A percentile compares a stretch with the other conserved stretches of the same genome.
These are phyloP conservation scores for Lophura nycthemera DNA, from an alignment of 2,113 vertebrate genomes.

Conservation along the genomic window DNA sequence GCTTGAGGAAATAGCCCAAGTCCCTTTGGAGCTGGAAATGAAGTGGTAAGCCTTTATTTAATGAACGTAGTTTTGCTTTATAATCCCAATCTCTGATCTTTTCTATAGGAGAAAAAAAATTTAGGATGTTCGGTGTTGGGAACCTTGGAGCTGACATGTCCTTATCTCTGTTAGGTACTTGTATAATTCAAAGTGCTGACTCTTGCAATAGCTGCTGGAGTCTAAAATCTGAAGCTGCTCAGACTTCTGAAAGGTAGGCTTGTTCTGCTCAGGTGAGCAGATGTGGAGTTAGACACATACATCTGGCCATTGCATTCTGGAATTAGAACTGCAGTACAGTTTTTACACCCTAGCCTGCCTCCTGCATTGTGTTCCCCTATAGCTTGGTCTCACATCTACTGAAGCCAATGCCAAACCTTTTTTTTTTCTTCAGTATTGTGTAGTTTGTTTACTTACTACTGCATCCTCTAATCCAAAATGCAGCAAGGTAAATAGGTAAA, in stretches of 20 bases:
- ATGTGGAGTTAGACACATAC: not conserved
- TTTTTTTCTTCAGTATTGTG: fast-evolving
- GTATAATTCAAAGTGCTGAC: not conserved
- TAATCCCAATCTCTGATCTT: not conserved
- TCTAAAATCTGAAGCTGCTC: not conserved
- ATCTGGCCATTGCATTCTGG: not conserved
- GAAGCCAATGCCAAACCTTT: not conserved
- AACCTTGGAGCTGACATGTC: not conserved
- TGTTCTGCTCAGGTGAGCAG: not conserved
- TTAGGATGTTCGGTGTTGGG: not conserved
- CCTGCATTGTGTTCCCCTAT: not conserved
- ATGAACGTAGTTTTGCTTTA: not conserved
- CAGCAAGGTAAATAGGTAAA: not conserved
- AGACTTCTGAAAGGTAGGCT: not conserved
- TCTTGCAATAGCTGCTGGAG: not conserved
- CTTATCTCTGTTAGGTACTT: not conserved
- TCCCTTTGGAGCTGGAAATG: not conserved
- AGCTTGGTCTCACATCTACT: not conserved
- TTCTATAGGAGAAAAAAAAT: not conserved
- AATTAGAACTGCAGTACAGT: not conserved
- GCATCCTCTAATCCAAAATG: not conserved
- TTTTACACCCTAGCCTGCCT: not conserved
- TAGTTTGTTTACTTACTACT: not conserved
- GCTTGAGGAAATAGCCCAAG: not conserved
- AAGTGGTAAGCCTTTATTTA: not conserved